Evolutionary conservation across 2,113 vertebrate genomes (phyloP).

Genomic region (Lepisosteus oculatus): DNA sequence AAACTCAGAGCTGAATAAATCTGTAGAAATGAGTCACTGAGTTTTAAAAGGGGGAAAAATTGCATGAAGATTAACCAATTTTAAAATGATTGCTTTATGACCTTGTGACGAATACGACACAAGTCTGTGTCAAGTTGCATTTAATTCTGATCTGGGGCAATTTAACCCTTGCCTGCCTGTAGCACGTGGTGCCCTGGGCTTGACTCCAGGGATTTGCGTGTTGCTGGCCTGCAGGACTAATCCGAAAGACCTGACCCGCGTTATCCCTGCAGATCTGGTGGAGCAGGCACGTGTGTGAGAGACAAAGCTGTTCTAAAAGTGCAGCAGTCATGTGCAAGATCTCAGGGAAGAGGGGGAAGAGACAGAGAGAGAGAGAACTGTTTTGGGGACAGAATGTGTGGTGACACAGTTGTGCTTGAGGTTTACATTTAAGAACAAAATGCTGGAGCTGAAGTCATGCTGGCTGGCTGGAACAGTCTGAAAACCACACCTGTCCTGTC

Average conservation of each 20-base stretch:
- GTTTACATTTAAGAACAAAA: no score
- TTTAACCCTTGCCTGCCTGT: not conserved
- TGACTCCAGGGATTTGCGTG: not conserved
- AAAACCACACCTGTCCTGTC: no score
- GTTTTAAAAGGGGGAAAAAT: not conserved
- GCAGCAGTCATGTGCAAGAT: no score
- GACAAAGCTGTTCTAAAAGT: no score
- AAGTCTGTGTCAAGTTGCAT: not conserved
- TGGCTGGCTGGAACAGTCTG: no score
- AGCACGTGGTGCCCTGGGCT: not conserved
- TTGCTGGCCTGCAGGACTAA: not conserved
- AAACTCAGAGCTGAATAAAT: not conserved
- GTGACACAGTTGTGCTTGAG: not conserved
- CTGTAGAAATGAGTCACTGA: not conserved
- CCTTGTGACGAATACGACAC: no score
- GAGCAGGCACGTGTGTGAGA: no score
- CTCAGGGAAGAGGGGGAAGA: no score
- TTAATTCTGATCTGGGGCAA: not conserved
- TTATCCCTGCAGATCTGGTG: no score
- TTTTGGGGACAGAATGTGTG: not conserved
- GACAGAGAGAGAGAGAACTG: no score
- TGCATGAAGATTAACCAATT: not conserved
- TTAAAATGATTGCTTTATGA: not conserved
- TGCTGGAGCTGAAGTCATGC: no score
- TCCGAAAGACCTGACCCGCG: not conserved